Evolutionary conservation across 2,113 vertebrate species (phyloP), one percentile per base, ranked within the genome.

Genomic region (Eleginops maclovinus): DNA sequence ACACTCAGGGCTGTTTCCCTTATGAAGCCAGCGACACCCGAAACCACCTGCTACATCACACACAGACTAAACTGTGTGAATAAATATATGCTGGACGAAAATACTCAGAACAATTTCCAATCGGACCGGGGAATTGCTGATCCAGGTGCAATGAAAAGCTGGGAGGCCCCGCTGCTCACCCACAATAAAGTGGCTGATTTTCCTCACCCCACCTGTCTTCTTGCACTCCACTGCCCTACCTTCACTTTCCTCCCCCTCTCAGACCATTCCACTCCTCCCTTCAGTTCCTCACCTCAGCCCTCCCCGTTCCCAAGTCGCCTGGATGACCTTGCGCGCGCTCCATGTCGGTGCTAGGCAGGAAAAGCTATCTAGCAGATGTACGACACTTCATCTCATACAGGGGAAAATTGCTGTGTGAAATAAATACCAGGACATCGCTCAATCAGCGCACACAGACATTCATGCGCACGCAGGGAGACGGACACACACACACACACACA

Each of bases 341-440:
- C 16, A 0, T 66, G 72, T 84, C 68, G 40, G 56, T 55, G 63
- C 80, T 15, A 75, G 85, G 83, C 83, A 84, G 84, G 83, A 87
- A 91, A 92, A 94, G 82, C 84, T 86, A 92, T 92, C 87, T 79
- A 91, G 83, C 92, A 92, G 91, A 92, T 90, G 91, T 90, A 91
- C 82, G 78, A 89, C 91, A 93, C 91, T 88, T 93, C 92, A 91
- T 92, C 86, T 91, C 80, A 70, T 84, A 83, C 69, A 4, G 73
- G 72, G 80, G 81, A 67, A 87, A 80, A 89, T 87, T 91, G 90
- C 87, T 87, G 82, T 73, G 80, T 83, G 85, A 87, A 94, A 91
- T 91, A 91, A 90, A 92, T 89, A 85, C 79, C 68, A 82, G 79
- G 82, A 64, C 71, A 88, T 92, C 59, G 56, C 82, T 91, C 85